Percentiles rank a stretch among this genome's conserved stretches.
phyloP scores from a whole-genome alignment of 2,888 invertebrate genomes.

The Scaptomyza reducta region DNA sequence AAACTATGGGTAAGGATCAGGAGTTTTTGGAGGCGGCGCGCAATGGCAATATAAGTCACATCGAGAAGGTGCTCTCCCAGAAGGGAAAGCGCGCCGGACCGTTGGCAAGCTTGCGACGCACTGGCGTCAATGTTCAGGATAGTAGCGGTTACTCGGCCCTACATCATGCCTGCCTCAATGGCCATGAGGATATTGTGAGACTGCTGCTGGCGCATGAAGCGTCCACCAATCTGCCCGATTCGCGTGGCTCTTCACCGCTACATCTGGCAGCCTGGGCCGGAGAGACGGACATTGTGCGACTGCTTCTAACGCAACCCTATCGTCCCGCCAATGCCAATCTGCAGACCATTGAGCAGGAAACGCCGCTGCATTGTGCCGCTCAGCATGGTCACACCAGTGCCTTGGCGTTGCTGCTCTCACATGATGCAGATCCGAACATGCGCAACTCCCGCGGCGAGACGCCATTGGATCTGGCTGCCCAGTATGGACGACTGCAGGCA shows the following conservation, averaged over 20 bases:
- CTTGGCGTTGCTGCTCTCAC: conserved; percentile 91
- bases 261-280: conserved; percentile 98
- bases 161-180: conserved; percentile 96
- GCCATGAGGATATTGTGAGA: conserved; percentile 95
- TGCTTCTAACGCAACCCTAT: conserved; percentile 92
- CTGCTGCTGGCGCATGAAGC: conserved; percentile 91
- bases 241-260: conserved; percentile 95
- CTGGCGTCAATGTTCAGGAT: conserved; percentile 97
- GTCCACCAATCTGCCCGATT: conserved; percentile 94
- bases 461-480: conserved; percentile 96
- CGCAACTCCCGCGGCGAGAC: conserved; percentile 95
- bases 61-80: conserved; percentile 95
- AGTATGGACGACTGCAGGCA: conserved; percentile 93
- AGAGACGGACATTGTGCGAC: conserved; percentile 93
- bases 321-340: conserved; percentile 93
- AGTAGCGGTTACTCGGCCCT: conserved; percentile 96
- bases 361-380: conserved; percentile 96
- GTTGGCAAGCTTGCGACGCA: conserved; percentile 94
- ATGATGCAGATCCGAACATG: conserved; percentile 94
- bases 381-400: conserved; percentile 96
- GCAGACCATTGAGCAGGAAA: conserved; percentile 95
- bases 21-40: conserved; percentile 98
- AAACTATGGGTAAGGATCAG: conserved; percentile 96
- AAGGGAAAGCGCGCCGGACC: conserved; percentile 96
- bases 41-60: conserved; percentile 93